Base-by-base conservation (phyloP, 1,140 invertebrate species). In the Hyphantria cunea region DNA sequence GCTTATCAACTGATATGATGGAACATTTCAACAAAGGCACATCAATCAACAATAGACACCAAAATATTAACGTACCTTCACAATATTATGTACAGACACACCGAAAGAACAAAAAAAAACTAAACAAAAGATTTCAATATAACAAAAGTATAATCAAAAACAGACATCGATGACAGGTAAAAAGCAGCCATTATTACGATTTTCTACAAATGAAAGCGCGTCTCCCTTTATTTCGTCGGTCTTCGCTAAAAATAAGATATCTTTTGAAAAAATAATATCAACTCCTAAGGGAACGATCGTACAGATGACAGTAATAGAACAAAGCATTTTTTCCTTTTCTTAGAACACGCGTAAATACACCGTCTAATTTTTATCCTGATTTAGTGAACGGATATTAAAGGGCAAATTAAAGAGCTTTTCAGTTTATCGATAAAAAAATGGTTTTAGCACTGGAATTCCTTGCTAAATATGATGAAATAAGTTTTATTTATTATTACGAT, bases 101-200 rank as follows among this genome's bases (percentile, higher is more conserved):
- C 17, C 17, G 17, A 25, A 25, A 25, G 2, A n/a, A 10, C n/a
- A 48, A 58, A n/a, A 10, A 25, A 48, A 58, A 49, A 39, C 8
- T 31, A 64, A 41, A 56, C 45, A 63, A 47, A 17, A 65, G 14
- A 56, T 34, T 39, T 55, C 25, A 51, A 17, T 15, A 11, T 14
- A 31, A 32, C 12, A 55, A 60, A 55, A 47, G 33, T 12, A 37
- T 58, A 60, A 63, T 60, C 54, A 65, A 54, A 62, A 65, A 69
- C 39, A 62, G 52, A 70, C 51, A 61, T 64, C 64, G 68, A 66
- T 72, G 72, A 76, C 67, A 76, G 63, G 66, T 72, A 62, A 68
- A 72, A 74, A 68, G 64, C 69, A 72, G 66, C 69, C 66, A 71
- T 76, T 70, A 72, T 74, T 72, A 49, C 58, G 55, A 70, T 68